These are phyloP conservation scores for Drosophila rufa DNA, from an alignment of 1,140 invertebrate genomes.

Conservation along the genomic window DNA sequence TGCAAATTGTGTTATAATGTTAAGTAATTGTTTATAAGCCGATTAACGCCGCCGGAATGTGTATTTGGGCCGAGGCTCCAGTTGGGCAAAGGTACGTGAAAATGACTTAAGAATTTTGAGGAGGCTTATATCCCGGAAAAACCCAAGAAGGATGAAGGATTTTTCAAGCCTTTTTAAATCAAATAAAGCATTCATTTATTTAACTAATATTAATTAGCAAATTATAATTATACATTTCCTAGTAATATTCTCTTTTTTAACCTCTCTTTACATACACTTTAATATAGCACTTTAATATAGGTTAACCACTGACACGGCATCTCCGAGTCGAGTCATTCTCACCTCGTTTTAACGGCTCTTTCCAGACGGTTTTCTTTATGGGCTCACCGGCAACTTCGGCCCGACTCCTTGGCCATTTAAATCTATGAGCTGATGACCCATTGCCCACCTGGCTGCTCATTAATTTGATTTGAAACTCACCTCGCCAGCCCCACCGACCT, in stretches of 20 bases:
- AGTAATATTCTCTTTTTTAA: neutral
- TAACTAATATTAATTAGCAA: neutral
- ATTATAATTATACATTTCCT: neutral
- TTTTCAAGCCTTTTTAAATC: too few relatives aligned
- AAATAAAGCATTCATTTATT: too few relatives aligned
- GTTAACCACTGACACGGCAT: neutral
- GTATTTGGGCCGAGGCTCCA: conserved; percentile 11
- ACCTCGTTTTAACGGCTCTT: neutral
- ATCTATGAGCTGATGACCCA: conserved; percentile 71
- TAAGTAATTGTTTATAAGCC: conserved; percentile 79
- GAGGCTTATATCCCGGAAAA: neutral
- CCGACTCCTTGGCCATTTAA: conserved; percentile 59
- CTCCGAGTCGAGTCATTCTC: conserved; percentile 1
- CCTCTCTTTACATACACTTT: too few relatives aligned
- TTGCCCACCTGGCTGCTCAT: conserved; percentile 68
- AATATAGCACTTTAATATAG: neutral
- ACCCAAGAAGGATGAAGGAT: too few relatives aligned
- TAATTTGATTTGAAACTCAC: conserved; percentile 73
- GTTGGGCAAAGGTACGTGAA: conserved; percentile 23
- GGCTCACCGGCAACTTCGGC: conserved; percentile 17
- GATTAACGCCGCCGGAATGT: conserved; percentile 51
- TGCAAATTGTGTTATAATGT: conserved; percentile 77
- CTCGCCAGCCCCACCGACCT: neutral
- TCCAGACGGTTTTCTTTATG: conserved; percentile 35
- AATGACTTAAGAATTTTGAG: conserved; percentile 1